phyloP scores from a whole-genome alignment of 2,888 invertebrate genomes.

The Bembecia ichneumoniformis region DNA sequence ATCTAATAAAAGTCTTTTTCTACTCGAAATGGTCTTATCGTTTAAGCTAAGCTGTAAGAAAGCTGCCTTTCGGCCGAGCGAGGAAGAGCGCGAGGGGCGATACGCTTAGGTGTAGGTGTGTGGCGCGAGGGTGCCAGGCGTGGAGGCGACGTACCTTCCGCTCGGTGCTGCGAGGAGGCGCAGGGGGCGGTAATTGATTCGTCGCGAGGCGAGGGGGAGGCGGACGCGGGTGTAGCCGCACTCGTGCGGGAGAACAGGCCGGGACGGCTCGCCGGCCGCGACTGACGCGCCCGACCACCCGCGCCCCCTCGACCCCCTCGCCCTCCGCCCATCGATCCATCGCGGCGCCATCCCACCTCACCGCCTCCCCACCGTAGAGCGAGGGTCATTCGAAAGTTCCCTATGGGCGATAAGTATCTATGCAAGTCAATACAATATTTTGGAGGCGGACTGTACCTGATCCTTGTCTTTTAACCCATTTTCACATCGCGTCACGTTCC shows the following conservation, averaged over 20 bases:
- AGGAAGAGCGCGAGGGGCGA: too few species aligned
- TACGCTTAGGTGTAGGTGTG: too few species aligned
- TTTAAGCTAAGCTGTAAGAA: too few species aligned
- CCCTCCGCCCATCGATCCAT: slow-evolving; percentile 43
- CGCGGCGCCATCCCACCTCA: slow-evolving; percentile 26
- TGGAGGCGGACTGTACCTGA: too few species aligned
- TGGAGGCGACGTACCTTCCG: slow-evolving; percentile 1
- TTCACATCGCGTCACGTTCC: too few species aligned
- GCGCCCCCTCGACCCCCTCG: slow-evolving; percentile 35
- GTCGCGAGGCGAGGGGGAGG: too few species aligned
- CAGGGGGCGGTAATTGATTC: slow-evolving; percentile 12
- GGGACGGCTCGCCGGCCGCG: slow-evolving; percentile 7
- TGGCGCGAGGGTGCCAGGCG: neutral
- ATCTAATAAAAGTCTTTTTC: too few species aligned
- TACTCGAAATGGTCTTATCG: too few species aligned
- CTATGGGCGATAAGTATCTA: slow-evolving; percentile 3
- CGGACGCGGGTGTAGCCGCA: too few species aligned
- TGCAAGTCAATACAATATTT: too few species aligned
- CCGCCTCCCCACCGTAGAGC: slow-evolving; percentile 5
- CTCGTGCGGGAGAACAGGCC: slow-evolving; percentile 1
- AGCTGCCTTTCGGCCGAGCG: too few species aligned
- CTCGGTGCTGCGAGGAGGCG: slow-evolving; percentile 3
- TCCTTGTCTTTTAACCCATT: too few species aligned
- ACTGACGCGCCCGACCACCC: slow-evolving; percentile 5
- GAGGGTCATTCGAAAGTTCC: slow-evolving; percentile 7